Base-by-base conservation (phyloP, 1,140 invertebrate genomes). In the Zaprionus davidi region DNA sequence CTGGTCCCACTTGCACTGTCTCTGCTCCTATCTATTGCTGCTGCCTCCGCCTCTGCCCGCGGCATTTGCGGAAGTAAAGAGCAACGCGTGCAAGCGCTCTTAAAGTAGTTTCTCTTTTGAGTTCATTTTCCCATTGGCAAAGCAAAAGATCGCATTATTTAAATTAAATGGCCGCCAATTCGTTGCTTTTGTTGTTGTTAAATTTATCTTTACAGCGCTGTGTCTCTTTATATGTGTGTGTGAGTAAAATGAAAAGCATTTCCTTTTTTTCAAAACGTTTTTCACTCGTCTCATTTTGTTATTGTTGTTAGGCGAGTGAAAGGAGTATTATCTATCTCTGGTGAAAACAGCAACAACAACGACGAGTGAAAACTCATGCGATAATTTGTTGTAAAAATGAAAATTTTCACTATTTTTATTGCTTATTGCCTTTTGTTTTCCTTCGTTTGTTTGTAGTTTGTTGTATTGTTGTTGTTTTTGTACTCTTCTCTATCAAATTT, bases 371-470 rank as follows among this genome's bases (percentile, higher is more conserved):
- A 90, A 90, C 76, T 88, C 86, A 85, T 90, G 85, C 85, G 86
- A 90, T 90, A 90, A 90, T 90, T 90, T 90, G 85, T 90, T 90
- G 85, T 90, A 84, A 87, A 85, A 84, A 84, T 80, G 82, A 88
- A 81, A 90, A 90, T 90, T 90, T 90, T 90, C 85, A 90, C 85
- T 71, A 90, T 82, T 90, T 85, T 88, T 77, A 76, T 88, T 64
- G 71, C 70, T 66, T 71, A 70, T 78, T 71, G 73, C 60, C 65
- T 75, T 78, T 78, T 75, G 71, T 78, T 75, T 56, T 78, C 59
- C 53, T 62, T 44, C 67, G 58, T 71, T 56, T 80, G 81, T 84
- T 82, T 65, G 51, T 79, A 67, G 31, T 56, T 34, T 34, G 31
- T 11, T 34, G 9, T 56, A 26, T 55, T 71, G 34, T 63, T 58